Evolutionary conservation across 2,113 vertebrate genomes (phyloP).

Genomic region (Epinephelus moara): DNA sequence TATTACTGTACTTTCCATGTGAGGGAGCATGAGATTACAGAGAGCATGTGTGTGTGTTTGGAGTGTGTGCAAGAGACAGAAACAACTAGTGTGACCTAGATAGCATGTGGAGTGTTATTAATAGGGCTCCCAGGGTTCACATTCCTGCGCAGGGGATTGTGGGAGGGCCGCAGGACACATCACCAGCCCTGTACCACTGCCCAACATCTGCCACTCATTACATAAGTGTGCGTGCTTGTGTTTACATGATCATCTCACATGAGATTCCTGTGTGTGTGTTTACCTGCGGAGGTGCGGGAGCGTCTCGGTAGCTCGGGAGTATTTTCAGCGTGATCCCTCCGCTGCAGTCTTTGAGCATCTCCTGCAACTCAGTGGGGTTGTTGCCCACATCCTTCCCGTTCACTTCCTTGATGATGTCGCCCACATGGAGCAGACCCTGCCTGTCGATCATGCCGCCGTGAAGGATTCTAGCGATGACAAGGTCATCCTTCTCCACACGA

Average conservation of each 20-base stretch:
- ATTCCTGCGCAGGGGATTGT: slow-evolving; percentile 72
- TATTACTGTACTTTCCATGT: slow-evolving; percentile 42
- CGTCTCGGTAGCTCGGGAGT: slow-evolving; percentile 95
- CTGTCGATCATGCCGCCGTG: slow-evolving; percentile 98
- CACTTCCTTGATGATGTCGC: slow-evolving; percentile 98
- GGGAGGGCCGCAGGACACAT: slow-evolving; percentile 63
- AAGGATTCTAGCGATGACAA: slow-evolving; percentile 96
- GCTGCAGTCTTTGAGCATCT: slow-evolving; percentile 94
- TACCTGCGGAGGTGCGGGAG: slow-evolving; percentile 93
- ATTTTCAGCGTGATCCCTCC: slow-evolving; percentile 97
- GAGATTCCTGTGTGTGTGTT: neutral
- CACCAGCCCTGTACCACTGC: slow-evolving; percentile 24
- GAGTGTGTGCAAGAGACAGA: slow-evolving; percentile 38
- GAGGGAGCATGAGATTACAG: slow-evolving; percentile 40
- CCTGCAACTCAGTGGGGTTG: slow-evolving; percentile 95
- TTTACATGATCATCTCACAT: neutral
- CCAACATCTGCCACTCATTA: slow-evolving; percentile 61
- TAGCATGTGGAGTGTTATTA: slow-evolving; percentile 82
- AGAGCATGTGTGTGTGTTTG: slow-evolving; percentile 25
- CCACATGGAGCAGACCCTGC: slow-evolving; percentile 96
- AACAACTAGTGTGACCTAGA: slow-evolving; percentile 75
- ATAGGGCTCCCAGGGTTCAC: slow-evolving; percentile 77
- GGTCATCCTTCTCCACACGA: slow-evolving; percentile 94
- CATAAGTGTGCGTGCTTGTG: slow-evolving; percentile 16
- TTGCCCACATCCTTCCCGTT: slow-evolving; percentile 98